Percentiles rank a stretch among this genome's conserved stretches.
phyloP scores from a whole-genome alignment of 2,113 vertebrate species.

The Rattus rattus region DNA sequence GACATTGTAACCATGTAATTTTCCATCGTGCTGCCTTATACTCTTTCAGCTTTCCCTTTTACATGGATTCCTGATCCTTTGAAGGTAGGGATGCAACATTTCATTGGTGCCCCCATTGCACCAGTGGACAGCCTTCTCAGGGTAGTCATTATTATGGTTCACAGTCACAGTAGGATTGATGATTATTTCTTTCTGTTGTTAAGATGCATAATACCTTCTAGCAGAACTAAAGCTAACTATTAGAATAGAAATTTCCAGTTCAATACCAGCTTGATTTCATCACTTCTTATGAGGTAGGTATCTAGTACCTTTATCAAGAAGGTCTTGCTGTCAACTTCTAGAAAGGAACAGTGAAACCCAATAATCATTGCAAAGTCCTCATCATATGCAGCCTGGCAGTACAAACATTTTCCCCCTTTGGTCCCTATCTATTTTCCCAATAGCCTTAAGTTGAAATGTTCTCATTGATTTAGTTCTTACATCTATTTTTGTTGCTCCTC shows the following conservation, averaged over 20 bases:
- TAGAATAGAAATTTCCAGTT: background rate
- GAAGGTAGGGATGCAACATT: background rate
- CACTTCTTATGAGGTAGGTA: background rate
- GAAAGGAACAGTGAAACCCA: background rate
- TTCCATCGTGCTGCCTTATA: background rate
- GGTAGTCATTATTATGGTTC: background rate
- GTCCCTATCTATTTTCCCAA: background rate
- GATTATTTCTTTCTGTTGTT: background rate
- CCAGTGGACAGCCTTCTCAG: background rate
- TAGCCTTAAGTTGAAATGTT: background rate
- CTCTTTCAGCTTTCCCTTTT: background rate
- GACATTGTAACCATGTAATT: background rate
- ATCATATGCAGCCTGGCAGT: too few species aligned
- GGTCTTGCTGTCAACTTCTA: background rate
- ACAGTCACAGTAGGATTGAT: background rate
- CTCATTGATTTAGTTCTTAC: background rate
- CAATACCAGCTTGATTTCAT: background rate
- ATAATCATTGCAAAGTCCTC: background rate
- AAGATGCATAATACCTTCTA: background rate
- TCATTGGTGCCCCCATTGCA: background rate
- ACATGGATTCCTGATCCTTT: background rate
- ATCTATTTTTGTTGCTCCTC: background rate
- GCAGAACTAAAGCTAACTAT: background rate
- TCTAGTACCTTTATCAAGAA: background rate
- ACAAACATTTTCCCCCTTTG: background rate